phyloP scores from a whole-genome alignment of 2,797 vertebrate species.

The Chelonia mydas region DNA sequence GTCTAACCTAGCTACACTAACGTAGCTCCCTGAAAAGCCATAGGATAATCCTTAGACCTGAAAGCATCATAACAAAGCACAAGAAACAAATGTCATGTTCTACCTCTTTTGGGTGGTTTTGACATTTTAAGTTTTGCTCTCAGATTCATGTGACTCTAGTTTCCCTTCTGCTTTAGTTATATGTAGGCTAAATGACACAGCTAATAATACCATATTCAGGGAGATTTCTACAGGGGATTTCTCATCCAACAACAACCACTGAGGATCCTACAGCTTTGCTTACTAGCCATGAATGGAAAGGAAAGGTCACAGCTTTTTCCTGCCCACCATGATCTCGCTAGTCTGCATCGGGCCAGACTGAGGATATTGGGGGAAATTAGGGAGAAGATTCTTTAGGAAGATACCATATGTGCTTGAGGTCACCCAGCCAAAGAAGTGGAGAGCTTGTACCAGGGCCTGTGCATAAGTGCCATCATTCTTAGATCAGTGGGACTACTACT shows the following conservation, averaged over 20 bases:
- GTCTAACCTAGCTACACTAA: no score
- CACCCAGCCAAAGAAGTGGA: constrained; percentile 6
- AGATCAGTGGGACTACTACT: not conserved
- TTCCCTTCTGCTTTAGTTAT: constrained; percentile 53
- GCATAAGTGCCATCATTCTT: not conserved
- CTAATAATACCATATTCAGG: not conserved
- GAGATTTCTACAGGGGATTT: not conserved
- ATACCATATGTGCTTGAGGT: not conserved
- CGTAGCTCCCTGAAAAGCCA: not conserved
- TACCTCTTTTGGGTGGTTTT: not conserved
- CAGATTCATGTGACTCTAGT: not conserved
- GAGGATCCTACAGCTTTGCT: not conserved
- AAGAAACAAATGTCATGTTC: not conserved
- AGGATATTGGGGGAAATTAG: not conserved
- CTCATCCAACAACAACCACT: not conserved
- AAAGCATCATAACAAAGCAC: not conserved
- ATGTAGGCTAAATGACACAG: not conserved
- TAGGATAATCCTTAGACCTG: not conserved
- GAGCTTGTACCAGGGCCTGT: not conserved
- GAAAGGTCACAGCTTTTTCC: not conserved
- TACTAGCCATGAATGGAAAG: not conserved
- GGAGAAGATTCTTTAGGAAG: not conserved
- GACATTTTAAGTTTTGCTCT: not conserved
- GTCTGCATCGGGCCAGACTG: not conserved
- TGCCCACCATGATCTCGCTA: not conserved